Evolutionary conservation across 2,797 vertebrate genomes (phyloP).

Genomic region (Labeo calbasu): DNA sequence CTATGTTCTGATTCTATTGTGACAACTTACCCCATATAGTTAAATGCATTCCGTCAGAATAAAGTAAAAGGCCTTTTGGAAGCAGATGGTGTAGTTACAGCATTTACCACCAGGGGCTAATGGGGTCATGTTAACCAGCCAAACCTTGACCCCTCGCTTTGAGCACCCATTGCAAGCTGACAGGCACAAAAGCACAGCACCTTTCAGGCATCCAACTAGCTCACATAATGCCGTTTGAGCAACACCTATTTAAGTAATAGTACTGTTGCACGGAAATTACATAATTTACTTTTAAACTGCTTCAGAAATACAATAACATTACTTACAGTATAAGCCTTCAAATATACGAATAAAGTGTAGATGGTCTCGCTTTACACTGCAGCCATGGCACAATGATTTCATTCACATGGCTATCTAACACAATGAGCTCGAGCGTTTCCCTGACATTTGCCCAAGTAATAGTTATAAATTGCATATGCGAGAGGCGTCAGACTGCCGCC

Average conservation of each 20-base stretch:
- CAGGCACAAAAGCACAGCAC: background rate
- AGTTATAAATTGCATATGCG: slow-evolving; percentile 30
- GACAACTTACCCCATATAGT: background rate
- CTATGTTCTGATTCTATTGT: background rate
- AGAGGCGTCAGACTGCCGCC: slow-evolving; percentile 11
- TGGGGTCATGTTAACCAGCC: slow-evolving; percentile 2
- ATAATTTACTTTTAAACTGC: background rate
- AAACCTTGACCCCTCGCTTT: slow-evolving; percentile 4
- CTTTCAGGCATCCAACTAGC: background rate
- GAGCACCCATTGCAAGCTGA: slow-evolving; percentile 9
- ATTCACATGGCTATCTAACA: slow-evolving; percentile 8
- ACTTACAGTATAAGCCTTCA: background rate
- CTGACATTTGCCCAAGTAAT: slow-evolving; percentile 39
- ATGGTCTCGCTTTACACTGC: slow-evolving; percentile 1
- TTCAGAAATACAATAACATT: background rate
- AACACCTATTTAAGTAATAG: background rate
- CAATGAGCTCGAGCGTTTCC: slow-evolving; percentile 12
- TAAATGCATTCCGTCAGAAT: background rate
- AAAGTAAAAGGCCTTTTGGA: background rate
- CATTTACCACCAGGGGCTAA: background rate
- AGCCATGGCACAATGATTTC: slow-evolving; percentile 13
- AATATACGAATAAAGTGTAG: background rate
- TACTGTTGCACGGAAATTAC: background rate
- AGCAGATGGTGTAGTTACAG: background rate
- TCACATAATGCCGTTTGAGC: background rate